These are phyloP conservation scores for Strigops habroptila DNA, from an alignment of 2,113 vertebrate species.

Conservation along the genomic window DNA sequence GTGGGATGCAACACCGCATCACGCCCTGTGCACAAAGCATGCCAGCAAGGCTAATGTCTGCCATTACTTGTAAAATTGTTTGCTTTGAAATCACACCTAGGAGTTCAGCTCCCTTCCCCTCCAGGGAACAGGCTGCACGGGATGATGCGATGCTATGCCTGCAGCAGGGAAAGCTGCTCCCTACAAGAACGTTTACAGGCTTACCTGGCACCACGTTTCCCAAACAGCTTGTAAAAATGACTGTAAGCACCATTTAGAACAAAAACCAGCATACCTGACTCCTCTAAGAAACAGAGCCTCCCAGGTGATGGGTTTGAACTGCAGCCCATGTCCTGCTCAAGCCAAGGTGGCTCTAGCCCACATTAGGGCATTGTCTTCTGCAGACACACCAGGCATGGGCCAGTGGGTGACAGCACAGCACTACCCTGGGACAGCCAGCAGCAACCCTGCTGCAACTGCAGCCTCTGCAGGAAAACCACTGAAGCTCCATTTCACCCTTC, in stretches of 20 bases:
- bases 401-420: neutral
- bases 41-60: neutral
- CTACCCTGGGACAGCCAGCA: neutral
- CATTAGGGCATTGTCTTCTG: too few species aligned
- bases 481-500: neutral
- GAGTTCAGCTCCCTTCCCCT: neutral
- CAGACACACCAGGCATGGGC: neutral
- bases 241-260: rapidly evolving
- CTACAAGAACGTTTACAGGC: rapidly evolving
- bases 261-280: neutral
- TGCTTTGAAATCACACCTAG: neutral
- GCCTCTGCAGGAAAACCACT: neutral
- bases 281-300: neutral
- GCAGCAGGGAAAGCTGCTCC: neutral
- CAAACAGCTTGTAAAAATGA: rapidly evolving
- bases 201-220: neutral
- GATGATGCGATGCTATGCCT: neutral
- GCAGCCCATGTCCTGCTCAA: neutral
- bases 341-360: neutral
- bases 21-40: neutral
- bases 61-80: neutral
- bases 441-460: neutral
- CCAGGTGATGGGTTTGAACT: neutral
- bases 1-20: neutral
- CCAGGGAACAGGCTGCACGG: neutral